These are phyloP conservation scores for Porites rus DNA, from an alignment of 92 coral and sea anemone species.

Conservation along the genomic window DNA sequence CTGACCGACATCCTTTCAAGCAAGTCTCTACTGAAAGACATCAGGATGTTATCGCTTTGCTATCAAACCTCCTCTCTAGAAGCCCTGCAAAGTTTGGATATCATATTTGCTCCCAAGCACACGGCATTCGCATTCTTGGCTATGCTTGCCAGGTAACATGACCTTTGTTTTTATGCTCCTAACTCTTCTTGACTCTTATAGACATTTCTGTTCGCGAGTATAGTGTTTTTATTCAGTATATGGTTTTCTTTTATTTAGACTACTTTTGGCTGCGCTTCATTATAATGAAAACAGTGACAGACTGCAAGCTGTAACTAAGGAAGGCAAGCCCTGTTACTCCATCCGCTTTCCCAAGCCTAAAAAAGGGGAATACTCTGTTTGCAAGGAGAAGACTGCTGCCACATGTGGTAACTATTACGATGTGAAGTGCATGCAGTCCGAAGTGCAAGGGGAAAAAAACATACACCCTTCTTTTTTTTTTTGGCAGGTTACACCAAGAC, in stretches of 20 bases:
- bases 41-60: not conserved
- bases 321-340: conserved; percentile 47
- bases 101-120: conserved; percentile 7
- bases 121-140: not conserved
- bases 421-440: too few species aligned
- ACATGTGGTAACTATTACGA: conserved; percentile 27
- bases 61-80: conserved; percentile 34
- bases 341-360: conserved; percentile 52
- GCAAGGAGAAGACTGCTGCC: conserved; percentile 37
- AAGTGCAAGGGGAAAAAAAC: too few species aligned
- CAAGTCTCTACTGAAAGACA: not conserved
- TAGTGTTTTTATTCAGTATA: too few species aligned
- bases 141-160: not conserved
- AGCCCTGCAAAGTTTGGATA: conserved; percentile 19
- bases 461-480: too few species aligned
- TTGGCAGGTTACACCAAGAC: not conserved
- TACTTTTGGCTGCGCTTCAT: conserved; percentile 55
- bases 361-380: conserved; percentile 45
- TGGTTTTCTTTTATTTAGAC: not conserved
- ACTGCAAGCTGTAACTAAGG: conserved; percentile 58
- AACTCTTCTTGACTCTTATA: too few species aligned
- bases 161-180: too few species aligned
- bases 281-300: conserved; percentile 57
- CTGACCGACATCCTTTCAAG: too few species aligned
- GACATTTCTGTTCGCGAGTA: too few species aligned